Base-by-base conservation (phyloP, 2,113 vertebrate species). In the Cyprinodon brontotheroides region DNA sequence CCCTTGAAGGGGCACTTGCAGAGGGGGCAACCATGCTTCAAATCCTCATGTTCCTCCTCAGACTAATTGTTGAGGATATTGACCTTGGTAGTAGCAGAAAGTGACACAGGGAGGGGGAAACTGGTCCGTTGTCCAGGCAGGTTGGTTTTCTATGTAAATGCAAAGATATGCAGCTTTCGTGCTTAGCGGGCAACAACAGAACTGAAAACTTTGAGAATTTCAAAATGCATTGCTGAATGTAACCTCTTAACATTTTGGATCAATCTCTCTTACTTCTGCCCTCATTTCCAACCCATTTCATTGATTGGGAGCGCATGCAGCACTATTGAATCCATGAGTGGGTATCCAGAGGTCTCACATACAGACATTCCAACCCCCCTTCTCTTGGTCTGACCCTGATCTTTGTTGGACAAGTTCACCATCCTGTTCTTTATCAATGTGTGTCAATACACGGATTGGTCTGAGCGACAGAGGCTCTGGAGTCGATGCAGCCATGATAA, bases 51-150 rank as follows among this genome's bases (percentile, higher is more conserved):
- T 89, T 84, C 87, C 90, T 88, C 82, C 79, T 84, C 74, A 77
- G 88, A 84, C 89, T 94, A 93, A 93, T 93, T 93, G 89, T 93
- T 91, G 87, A 82, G 85, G 92, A 91, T 92, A 91, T 91, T 94
- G 92, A 94, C 94, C 93, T 95, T 94, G 94, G 87, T 71, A 86
- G 76, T 83, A 81, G 83, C 76, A 84, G 75, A 82, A 72, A 77
- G 65, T 59, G 29, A 75, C 8, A 39, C 39, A 70, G 78, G 78
- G 84, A 85, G 82, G 83, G 50, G 82, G 69, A 79, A 70, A 74
- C 68, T 75, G 78, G 86, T 87, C 78, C 78, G 74, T 67, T 81
- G 86, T 89, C 87, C 80, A 86, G 0, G 72, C 20, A 6, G 66
- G 68, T 76, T 61, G 74, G 62, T 80, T 89, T 85, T 89, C 84